Conservation (phyloP, 1,140 invertebrate species). For the Habropoda laboriosa region DNA sequence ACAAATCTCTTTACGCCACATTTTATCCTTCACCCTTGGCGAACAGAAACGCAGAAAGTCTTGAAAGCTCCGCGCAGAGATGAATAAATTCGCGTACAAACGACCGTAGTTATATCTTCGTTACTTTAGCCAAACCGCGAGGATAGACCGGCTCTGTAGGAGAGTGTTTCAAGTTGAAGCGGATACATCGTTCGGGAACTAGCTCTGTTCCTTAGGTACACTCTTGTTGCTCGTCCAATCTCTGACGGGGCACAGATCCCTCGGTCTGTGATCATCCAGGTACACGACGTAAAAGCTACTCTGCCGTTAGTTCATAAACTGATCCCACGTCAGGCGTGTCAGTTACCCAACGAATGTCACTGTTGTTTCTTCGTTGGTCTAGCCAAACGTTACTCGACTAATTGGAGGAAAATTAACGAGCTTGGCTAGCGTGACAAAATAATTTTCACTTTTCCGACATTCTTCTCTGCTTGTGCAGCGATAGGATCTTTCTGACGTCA, state of each 20-base stretch:
- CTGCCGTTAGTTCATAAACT: background rate
- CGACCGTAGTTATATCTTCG: background rate
- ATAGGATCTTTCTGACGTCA: no score
- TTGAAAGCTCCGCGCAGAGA: background rate
- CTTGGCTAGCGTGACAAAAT: no score
- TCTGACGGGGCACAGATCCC: background rate
- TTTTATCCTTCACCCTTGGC: background rate
- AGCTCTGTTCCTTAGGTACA: background rate
- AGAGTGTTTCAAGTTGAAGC: background rate
- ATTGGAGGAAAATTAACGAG: no score
- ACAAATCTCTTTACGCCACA: background rate
- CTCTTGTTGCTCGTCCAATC: background rate
- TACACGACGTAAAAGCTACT: background rate
- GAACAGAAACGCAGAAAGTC: background rate
- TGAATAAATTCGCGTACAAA: no score
- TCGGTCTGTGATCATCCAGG: background rate
- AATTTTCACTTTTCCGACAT: no score
- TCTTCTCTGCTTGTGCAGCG: no score
- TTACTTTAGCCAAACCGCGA: background rate
- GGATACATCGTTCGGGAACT: background rate
- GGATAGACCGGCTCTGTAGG: background rate
- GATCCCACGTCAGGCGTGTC: slow-evolving; percentile 4
- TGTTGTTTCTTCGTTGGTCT: no score
- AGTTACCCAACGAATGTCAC: background rate
- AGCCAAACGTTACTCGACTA: no score